These are phyloP conservation scores for Sesamia inferens DNA, from an alignment of 2,888 invertebrate species.

Conservation along the genomic window DNA sequence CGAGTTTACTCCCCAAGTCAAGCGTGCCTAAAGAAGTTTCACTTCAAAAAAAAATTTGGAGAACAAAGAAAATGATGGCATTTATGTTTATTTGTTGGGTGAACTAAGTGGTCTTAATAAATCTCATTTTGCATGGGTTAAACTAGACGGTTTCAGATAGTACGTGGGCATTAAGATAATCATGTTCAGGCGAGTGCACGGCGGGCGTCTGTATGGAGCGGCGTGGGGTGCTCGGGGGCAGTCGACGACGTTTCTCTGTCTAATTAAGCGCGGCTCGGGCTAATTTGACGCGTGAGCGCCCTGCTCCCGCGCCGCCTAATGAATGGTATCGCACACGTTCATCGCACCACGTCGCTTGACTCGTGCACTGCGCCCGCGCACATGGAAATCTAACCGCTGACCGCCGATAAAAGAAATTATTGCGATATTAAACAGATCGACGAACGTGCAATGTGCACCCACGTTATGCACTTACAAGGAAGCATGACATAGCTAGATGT, in stretches of 20 bases:
- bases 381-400: slow-evolving; percentile 78
- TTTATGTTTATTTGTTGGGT: slow-evolving; percentile 16
- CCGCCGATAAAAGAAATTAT: slow-evolving; percentile 80
- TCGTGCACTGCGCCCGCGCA: slow-evolving; percentile 76
- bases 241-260: slow-evolving; percentile 74
- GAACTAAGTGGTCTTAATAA: slow-evolving; percentile 9
- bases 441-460: slow-evolving; percentile 41
- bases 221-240: slow-evolving; percentile 67
- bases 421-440: slow-evolving; percentile 60
- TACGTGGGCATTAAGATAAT: slow-evolving; percentile 57
- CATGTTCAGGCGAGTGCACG: slow-evolving; percentile 54
- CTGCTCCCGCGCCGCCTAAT: slow-evolving; percentile 81
- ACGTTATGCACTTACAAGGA: slow-evolving; percentile 54
- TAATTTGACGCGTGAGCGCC: slow-evolving; percentile 88
- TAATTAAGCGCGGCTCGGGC: slow-evolving; percentile 86
- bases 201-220: slow-evolving; percentile 54
- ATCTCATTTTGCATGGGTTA: slow-evolving; percentile 14
- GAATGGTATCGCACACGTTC: slow-evolving; percentile 90
- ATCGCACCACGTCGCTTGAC: slow-evolving; percentile 82
- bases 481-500: slow-evolving; percentile 64
- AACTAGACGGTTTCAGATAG: slow-evolving; percentile 47
- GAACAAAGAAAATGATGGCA: slow-evolving; percentile 2
- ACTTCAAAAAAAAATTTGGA: slow-evolving; percentile 12
- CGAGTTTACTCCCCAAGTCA: too few species aligned
- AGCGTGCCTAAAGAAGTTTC: too few species aligned